Evolutionary conservation across 2,797 vertebrate species (phyloP), one percentile per base, ranked within the genome.

Genomic region (Champsocephalus gunnari): DNA sequence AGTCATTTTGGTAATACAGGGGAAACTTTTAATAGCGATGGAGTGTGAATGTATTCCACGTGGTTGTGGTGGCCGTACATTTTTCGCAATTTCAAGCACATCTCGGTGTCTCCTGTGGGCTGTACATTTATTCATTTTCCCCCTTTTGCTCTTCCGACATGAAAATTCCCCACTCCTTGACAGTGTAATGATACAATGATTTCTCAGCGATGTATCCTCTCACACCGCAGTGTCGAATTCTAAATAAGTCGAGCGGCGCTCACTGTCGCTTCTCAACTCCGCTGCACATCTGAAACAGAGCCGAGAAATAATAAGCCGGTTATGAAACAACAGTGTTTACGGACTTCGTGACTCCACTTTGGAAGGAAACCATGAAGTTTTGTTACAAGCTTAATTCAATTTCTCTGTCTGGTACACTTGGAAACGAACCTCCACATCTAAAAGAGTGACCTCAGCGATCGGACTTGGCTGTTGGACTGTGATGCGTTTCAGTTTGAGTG

Each of bases 11-110:
- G n/a, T 82, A 81, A 84, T 66, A 54, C 1, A 12, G 59, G 70
- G 91, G 87, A 89, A 90, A 90, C 82, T 70, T 90, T 85, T 79
- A 88, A 91, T 89, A 53, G 73, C 24, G 12, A 66, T 45, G 19
- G 51, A 63, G 67, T 57, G 68, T 71, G 43, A 86, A 84, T 75
- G 51, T 78, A 61, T 41, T 72, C 62, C 62, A 12, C 49, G 47
- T 48, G 65, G 63, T 41, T 44, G 55, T 47, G 64, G 78, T 32
- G 14, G 6, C 51, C 50, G 58, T 43, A 48, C 34, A 19, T 77
- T 87, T 77, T 79, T n/a, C 55, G 59, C 8, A 17, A 66, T 72
- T 79, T 72, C 5, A 24, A 55, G 41, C 56, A 38, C 72, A 78
- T 57, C 44, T 12, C 49, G 9, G 32, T 14, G 66, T 81, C 74